Evolutionary conservation across 2,888 invertebrate genomes (phyloP), one percentile per base, ranked within the genome.

Genomic region (Eilema griseolum): DNA sequence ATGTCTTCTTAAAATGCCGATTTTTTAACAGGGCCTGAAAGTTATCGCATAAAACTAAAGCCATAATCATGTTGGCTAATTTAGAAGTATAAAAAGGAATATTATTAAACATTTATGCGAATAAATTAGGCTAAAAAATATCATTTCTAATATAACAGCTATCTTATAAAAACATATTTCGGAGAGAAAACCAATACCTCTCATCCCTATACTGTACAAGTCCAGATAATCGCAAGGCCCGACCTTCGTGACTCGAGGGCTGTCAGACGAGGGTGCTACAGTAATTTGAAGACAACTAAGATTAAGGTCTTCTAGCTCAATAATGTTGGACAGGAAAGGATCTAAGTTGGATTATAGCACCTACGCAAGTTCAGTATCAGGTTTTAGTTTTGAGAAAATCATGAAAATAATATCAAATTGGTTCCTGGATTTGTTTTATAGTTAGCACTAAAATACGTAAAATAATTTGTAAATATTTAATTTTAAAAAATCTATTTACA

Each of bases 271-370:
- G 24, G 24, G 7, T 62, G 24, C 37, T 24, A 41, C 37, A 37
- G 62, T 62, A 62, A 62, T 41, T 62, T 24, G 62, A 62, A 62
- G 37, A 41, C 62, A 62, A 24, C 37, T 20, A 24, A 37, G 37
- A 41, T 62, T 41, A 62, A 23, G 37, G 37, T 23, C 23, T 41
- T 20, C 16, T 62, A 41, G 37, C 24, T 10, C 24, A 62, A 62
- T 62, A 41, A 41, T 62, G 37, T 37, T 20, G 62, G 37, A 37
- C 62, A 33, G 24, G 23, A 14, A 37, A 37, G 24, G 37, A 41
- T 62, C 24, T 37, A 20, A 23, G 33, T 31, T 52, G 61, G 61
- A 61, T 67, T 46, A 60, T 46, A 14, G 60, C 37, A 60, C 31
- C 24, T 24, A 31, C 20, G 24, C 16, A 26, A 33, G 16, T 46